Percentiles rank a stretch among this genome's conserved stretches.
phyloP scores from a whole-genome alignment of 2,888 invertebrate genomes.

The Uloborus plumipes region DNA sequence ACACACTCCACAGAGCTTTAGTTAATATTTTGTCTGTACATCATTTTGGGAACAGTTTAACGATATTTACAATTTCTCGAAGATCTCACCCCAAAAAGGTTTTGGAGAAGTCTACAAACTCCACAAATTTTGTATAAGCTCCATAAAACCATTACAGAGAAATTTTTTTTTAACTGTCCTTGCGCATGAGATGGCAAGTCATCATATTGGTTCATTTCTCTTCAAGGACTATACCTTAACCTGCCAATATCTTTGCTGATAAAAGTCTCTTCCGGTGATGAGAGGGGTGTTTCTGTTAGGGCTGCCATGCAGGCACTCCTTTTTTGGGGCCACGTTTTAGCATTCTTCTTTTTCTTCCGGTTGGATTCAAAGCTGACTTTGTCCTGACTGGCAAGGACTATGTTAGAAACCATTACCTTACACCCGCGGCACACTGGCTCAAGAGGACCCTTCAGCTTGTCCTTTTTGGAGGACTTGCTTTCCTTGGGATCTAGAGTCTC shows the following conservation, averaged over 20 bases:
- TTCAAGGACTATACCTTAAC: constrained; percentile 32
- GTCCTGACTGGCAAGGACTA: constrained; percentile 87
- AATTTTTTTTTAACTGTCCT: too few relatives aligned
- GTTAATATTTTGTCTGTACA: too few relatives aligned
- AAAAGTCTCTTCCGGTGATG: constrained; percentile 46
- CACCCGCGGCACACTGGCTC: constrained; percentile 96
- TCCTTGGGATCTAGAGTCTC: constrained; percentile 29
- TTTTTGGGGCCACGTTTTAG: constrained; percentile 57
- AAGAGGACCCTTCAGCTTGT: constrained; percentile 76
- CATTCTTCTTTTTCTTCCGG: constrained; percentile 44
- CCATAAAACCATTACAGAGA: too few relatives aligned
- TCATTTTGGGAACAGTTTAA: too few relatives aligned
- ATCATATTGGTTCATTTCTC: not conserved
- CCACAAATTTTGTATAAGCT: too few relatives aligned
- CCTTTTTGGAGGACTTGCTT: constrained; percentile 73
- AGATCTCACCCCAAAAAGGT: too few relatives aligned
- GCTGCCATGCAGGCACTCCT: constrained; percentile 9
- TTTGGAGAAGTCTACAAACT: too few relatives aligned
- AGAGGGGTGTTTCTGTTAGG: constrained; percentile 37
- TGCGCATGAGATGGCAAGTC: not conserved
- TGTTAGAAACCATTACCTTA: constrained; percentile 92
- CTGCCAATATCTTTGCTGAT: constrained; percentile 8
- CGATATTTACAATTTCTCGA: too few relatives aligned
- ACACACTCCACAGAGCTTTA: too few relatives aligned
- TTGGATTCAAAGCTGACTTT: constrained; percentile 67